These are phyloP conservation scores for Coregonus clupeaformis DNA, from an alignment of 2,113 vertebrate species.

Conservation along the genomic window DNA sequence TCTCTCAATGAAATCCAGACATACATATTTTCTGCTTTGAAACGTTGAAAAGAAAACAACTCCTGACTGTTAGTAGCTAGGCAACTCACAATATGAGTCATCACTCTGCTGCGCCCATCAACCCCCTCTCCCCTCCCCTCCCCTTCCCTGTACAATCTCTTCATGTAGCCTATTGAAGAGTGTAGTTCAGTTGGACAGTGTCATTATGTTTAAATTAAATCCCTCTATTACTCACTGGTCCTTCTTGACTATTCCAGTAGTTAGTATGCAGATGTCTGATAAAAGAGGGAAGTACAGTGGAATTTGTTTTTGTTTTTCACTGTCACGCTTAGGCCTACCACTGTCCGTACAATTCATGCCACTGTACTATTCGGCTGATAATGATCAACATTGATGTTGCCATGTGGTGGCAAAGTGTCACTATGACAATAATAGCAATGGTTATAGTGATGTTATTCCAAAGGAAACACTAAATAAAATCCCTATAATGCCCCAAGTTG, in stretches of 20 bases:
- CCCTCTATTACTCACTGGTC: not conserved
- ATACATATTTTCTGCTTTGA: constrained; percentile 8
- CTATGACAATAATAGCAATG: too few relatives aligned
- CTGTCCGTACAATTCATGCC: not conserved
- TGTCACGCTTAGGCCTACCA: too few relatives aligned
- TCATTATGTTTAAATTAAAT: not conserved
- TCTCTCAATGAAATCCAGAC: constrained; percentile 70
- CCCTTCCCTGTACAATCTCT: not conserved
- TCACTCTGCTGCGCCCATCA: constrained; percentile 66
- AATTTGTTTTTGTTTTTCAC: too few relatives aligned
- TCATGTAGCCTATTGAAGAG: not conserved
- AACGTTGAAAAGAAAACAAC: constrained; percentile 68
- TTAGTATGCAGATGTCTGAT: not conserved
- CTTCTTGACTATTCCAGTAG: not conserved
- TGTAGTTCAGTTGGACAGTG: not conserved
- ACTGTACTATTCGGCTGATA: not conserved
- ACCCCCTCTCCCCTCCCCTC: constrained; percentile 8
- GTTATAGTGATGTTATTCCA: too few relatives aligned
- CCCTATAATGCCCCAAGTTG: too few relatives aligned
- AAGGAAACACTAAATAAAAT: too few relatives aligned
- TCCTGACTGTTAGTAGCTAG: constrained; percentile 64
- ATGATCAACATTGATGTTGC: not conserved
- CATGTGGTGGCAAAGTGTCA: not conserved
- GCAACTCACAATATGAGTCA: constrained; percentile 78
- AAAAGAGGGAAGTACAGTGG: not conserved